phyloP scores from a whole-genome alignment of 2,113 vertebrate species.

The Tragulus kanchil region DNA sequence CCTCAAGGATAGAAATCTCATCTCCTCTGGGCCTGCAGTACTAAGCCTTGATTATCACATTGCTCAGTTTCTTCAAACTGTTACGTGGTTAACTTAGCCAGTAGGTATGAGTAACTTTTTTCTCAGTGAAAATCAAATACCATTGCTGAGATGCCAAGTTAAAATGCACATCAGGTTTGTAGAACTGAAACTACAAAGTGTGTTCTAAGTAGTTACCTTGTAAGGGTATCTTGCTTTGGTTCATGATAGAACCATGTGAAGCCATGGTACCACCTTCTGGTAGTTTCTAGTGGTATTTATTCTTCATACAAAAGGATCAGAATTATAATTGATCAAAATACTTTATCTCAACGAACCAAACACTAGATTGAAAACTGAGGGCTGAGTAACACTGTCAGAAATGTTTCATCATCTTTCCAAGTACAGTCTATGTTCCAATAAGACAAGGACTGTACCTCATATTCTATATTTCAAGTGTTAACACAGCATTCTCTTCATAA shows the following conservation, averaged over 20 bases:
- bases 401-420: slow-evolving; percentile 35
- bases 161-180: neutral
- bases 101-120: neutral
- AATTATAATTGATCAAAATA: slow-evolving; percentile 27
- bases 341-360: neutral
- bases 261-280: neutral
- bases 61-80: neutral
- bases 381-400: neutral
- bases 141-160: neutral
- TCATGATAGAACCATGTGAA: neutral
- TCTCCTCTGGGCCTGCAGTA: neutral
- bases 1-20: slow-evolving; percentile 14
- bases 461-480: slow-evolving; percentile 16
- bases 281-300: neutral
- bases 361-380: neutral
- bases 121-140: neutral
- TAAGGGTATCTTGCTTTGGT: neutral
- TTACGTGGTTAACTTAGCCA: neutral
- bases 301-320: neutral
- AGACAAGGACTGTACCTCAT: neutral
- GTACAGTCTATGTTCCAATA: neutral
- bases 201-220: neutral
- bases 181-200: neutral
- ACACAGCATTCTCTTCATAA: neutral
- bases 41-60: neutral